Evolutionary conservation across 1,140 invertebrate species (phyloP).

Genomic region (Drosophila sp.): DNA sequence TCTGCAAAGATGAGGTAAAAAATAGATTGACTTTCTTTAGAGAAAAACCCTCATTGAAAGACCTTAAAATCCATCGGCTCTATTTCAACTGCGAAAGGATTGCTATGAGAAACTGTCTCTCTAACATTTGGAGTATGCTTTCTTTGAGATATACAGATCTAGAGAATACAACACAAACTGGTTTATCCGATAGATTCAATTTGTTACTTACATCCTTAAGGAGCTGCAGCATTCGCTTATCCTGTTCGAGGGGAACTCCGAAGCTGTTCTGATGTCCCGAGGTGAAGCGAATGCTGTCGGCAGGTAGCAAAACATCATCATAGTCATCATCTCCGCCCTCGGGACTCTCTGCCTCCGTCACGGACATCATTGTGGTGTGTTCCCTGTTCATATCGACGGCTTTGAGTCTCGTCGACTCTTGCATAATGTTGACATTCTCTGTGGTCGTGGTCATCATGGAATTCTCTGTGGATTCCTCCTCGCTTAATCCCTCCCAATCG

Average conservation of each 20-base stretch:
- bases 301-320: slow-evolving; percentile 70
- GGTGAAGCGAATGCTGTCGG: slow-evolving; percentile 85
- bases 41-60: too few relatives aligned
- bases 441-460: slow-evolving; percentile 25
- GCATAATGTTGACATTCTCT: slow-evolving; percentile 23
- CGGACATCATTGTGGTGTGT: slow-evolving; percentile 27
- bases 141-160: neutral
- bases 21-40: too few relatives aligned
- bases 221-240: slow-evolving; percentile 83
- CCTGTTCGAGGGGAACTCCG: slow-evolving; percentile 87
- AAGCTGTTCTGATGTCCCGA: slow-evolving; percentile 87
- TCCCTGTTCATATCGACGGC: slow-evolving; percentile 46
- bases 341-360: slow-evolving; percentile 15
- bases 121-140: too few relatives aligned
- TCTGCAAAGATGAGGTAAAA: too few relatives aligned
- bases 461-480: slow-evolving; percentile 44
- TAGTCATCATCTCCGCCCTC: slow-evolving; percentile 51
- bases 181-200: neutral
- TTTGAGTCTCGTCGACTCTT: slow-evolving; percentile 66
- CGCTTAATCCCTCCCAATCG: slow-evolving; percentile 25
- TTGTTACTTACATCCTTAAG: slow-evolving; percentile 83
- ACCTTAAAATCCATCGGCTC: too few relatives aligned
- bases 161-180: neutral
- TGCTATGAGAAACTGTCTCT: too few relatives aligned
- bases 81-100: too few relatives aligned